These are phyloP conservation scores for Theonella swinhoei DNA, from an alignment of 37 sponge, comb jelly and placozoan species.

Conservation along the genomic window DNA sequence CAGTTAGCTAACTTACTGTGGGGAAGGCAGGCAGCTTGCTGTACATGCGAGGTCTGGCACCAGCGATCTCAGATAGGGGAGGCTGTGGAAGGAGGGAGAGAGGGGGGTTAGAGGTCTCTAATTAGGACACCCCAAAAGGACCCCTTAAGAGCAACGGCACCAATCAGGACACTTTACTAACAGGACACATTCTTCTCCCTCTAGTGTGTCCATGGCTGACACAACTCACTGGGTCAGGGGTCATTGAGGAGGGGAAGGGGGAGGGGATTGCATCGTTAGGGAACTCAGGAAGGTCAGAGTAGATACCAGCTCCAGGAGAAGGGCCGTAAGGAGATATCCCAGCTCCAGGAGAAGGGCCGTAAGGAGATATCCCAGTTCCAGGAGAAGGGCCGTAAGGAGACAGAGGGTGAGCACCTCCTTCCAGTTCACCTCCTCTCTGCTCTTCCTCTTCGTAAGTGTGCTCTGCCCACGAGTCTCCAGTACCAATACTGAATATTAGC, in stretches of 20 bases:
- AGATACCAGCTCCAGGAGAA: background rate
- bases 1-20: background rate
- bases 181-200: background rate
- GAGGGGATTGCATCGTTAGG: constrained; percentile 1
- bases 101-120: background rate
- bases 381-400: background rate
- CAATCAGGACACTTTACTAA: background rate
- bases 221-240: background rate
- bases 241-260: background rate
- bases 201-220: background rate
- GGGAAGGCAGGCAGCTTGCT: constrained; percentile 36
- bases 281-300: constrained; percentile 31
- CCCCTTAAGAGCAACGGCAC: too few species aligned
- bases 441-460: background rate
- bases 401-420: background rate
- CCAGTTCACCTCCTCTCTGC: background rate
- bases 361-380: background rate
- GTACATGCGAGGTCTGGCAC: constrained; percentile 17
- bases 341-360: background rate
- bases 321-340: background rate
- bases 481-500: background rate
- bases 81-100: background rate
- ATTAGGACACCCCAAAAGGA: too few species aligned
- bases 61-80: background rate
- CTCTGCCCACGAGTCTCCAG: background rate